Evolutionary conservation across 2,113 vertebrate genomes (phyloP).

Genomic region (Planiliza haematocheilus): DNA sequence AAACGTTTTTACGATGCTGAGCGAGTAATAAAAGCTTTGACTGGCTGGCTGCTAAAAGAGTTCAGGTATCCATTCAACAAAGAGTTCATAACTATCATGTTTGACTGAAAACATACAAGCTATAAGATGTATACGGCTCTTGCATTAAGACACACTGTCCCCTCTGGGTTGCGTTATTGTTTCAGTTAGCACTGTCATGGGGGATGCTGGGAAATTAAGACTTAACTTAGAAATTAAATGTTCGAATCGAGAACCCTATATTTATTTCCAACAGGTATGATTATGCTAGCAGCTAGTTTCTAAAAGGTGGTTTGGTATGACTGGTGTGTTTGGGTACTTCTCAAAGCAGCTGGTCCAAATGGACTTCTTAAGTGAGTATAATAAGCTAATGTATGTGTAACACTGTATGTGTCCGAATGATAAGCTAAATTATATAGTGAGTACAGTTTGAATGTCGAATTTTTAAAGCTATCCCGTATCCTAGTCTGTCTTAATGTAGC

Average conservation of each 20-base stretch:
- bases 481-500: not conserved
- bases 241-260: not conserved
- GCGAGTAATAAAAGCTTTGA: slow-evolving; percentile 13
- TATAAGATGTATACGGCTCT: slow-evolving; percentile 19
- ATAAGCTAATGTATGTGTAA: slow-evolving; percentile 1
- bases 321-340: slow-evolving; percentile 2
- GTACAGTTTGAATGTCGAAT: not conserved
- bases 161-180: slow-evolving; percentile 20
- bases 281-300: not conserved
- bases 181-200: slow-evolving; percentile 29
- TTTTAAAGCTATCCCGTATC: not conserved
- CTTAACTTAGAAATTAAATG: not conserved
- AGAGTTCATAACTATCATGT: slow-evolving; percentile 1
- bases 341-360: slow-evolving; percentile 4
- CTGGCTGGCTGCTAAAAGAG: not conserved
- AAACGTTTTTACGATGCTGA: not conserved
- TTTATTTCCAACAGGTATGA: slow-evolving; percentile 10
- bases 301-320: slow-evolving; percentile 22
- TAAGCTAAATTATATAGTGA: not conserved
- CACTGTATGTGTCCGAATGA: slow-evolving; percentile 22
- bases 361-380: not conserved
- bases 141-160: slow-evolving; percentile 2
- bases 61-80: slow-evolving; percentile 8
- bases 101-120: slow-evolving; percentile 17
- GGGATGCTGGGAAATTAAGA: not conserved